Base-by-base conservation (phyloP, 2,113 vertebrate species). In the Ochotona curzoniae region DNA sequence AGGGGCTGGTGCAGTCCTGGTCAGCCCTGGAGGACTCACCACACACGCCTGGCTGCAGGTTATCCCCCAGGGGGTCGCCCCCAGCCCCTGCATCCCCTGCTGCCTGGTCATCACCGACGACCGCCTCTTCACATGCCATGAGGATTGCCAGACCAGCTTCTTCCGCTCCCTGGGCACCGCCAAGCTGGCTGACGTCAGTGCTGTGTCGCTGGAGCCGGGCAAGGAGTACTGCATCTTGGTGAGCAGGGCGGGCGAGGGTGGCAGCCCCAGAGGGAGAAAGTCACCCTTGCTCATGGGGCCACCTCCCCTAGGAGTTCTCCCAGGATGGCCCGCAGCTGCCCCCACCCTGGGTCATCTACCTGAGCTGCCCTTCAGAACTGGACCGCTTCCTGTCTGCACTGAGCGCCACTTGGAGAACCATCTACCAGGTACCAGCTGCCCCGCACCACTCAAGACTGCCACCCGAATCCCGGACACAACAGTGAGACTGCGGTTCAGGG, bases 131-230 rank as follows among this genome's bases (percentile, higher is more conserved):
- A 99, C 99, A 0, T 99, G 99, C 96, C 99, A 99, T 0, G 99
- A 99, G 98, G 99, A 99, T 84, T 99, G 99, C 95, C 99, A 99
- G 98, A 99, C 99, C 7, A 99, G 99, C 97, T 99, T 99, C 97
- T 99, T 99, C 97, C 99, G 99, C 93, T 99, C 99, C 0, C 98
- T 99, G 86, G 99, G 99, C 96, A 98, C 97, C 0, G 97, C 93
- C 0, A 98, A 98, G 47, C 97, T 99, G 93, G 97, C 96, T 0
- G 98, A 99, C 17, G 4, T 99, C 96, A 97, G 97, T 0, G 91
- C 98, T 0, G 70, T 99, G 74, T 98, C 98, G 87, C 94, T 98
- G 0, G 99, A 99, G 94, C 96, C 97, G 0, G 94, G 98, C 95
- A 98, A 98, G 97, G 99, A 99, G 97, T 99, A 99, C 97, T 99